These are phyloP conservation scores for Apocrypta bakeri DNA, from an alignment of 1,140 invertebrate genomes.

Conservation along the genomic window DNA sequence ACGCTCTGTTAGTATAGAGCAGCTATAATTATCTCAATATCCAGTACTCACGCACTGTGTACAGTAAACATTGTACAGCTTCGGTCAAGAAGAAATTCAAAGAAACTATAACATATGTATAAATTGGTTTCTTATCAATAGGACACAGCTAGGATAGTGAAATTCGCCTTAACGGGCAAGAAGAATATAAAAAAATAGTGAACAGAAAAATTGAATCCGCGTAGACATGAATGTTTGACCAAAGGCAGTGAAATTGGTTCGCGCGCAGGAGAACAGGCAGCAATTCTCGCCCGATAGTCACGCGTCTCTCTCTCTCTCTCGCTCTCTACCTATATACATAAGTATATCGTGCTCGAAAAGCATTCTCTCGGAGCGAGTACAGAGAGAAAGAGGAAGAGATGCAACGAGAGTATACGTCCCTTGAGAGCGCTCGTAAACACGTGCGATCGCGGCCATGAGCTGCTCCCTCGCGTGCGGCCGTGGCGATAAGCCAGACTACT, in stretches of 20 bases:
- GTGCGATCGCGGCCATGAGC: conserved; percentile 47
- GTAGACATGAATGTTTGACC: no score
- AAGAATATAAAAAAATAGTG: no score
- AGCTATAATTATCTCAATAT: background rate
- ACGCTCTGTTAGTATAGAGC: background rate
- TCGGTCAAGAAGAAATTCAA: no score
- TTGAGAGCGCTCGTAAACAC: conserved; percentile 42
- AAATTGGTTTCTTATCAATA: no score
- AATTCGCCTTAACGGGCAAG: no score
- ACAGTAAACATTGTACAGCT: no score
- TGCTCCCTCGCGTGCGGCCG: conserved; percentile 29
- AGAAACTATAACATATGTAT: no score
- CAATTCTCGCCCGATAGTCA: background rate
- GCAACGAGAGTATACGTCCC: background rate
- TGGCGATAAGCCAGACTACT: conserved; percentile 3
- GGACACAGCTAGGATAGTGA: no score
- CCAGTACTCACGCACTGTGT: background rate
- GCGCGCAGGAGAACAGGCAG: no score
- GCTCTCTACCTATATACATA: no score
- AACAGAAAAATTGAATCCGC: no score
- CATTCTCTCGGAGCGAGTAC: background rate
- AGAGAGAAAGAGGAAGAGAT: background rate
- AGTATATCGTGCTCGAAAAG: background rate
- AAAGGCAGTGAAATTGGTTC: no score
- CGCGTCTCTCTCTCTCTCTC: background rate